A percentile compares a stretch with the other conserved stretches of the same genome.
Conservation (phyloP, 1,140 invertebrate species). For the Teleogryllus occipitalis region DNA sequence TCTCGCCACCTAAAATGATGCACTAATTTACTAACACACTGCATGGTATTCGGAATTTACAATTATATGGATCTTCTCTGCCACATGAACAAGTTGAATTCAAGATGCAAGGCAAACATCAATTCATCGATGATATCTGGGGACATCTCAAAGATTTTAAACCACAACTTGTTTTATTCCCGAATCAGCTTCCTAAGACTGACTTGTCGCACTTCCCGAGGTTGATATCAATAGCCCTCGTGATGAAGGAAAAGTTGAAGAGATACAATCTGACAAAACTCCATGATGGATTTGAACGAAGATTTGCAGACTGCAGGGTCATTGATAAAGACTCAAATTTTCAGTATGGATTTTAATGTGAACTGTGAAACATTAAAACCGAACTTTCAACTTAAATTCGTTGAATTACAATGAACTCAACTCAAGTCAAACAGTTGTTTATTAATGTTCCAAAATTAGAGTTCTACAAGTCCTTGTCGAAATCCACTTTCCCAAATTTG, state of each 20-base stretch:
- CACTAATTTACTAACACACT: no score
- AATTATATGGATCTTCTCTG: slow-evolving; percentile 14
- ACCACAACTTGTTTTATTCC: slow-evolving; percentile 8
- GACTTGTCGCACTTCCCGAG: slow-evolving; percentile 10
- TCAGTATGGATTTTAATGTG: not conserved
- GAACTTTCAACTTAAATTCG: slow-evolving; percentile 8
- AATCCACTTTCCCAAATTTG: slow-evolving; percentile 17
- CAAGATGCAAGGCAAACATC: slow-evolving; percentile 13
- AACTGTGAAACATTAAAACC: slow-evolving; percentile 8
- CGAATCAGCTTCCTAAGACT: slow-evolving; percentile 14
- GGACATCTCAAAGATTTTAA: slow-evolving; percentile 7
- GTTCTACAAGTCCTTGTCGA: slow-evolving; percentile 14
- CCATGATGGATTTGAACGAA: slow-evolving; percentile 7
- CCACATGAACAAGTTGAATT: slow-evolving; percentile 15
- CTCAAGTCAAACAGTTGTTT: slow-evolving; percentile 18
- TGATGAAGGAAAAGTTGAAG: slow-evolving; percentile 9
- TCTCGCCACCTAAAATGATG: no score
- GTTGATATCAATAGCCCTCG: slow-evolving; percentile 5
- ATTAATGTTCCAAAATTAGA: slow-evolving; percentile 14
- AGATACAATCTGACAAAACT: not conserved
- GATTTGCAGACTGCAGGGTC: slow-evolving; percentile 10
- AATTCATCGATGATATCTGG: slow-evolving; percentile 11
- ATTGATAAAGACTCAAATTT: slow-evolving; percentile 16
- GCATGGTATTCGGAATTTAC: slow-evolving; percentile 12
- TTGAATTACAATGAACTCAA: slow-evolving; percentile 12